Base-by-base conservation (phyloP, 2,888 invertebrate species). In the Heteromyza rotundicornis region DNA sequence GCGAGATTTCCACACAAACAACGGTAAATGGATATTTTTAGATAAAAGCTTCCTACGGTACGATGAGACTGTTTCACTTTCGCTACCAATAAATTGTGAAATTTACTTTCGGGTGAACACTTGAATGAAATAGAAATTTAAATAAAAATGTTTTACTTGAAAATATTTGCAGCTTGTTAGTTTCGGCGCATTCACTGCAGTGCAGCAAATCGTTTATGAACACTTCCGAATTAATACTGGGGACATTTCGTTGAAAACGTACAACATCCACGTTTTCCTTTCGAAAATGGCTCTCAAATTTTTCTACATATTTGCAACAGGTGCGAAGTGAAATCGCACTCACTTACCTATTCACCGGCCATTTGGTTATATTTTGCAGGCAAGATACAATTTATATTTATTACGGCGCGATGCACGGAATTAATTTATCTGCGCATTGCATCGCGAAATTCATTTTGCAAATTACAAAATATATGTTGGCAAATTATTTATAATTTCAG, bases 381-480 rank as follows among this genome's bases (percentile, higher is more conserved):
- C 5, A 52, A 17, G 60, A 60, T 57, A 62, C n/a, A 58, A 49
- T 53, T 53, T 58, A 57, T 57, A 57, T 62, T 62, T 57, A 53
- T 62, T 58, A 57, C 54, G 7, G 49, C 57, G 57, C 44, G 40
- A 27, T 50, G 23, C 58, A 62, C 58, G 57, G 3, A 62, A 53
- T 57, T 58, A 58, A 62, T 57, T 49, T 58, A 62, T 62, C 53
- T 57, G 50, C 32, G 53, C 53, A 17, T 52, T 57, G 36, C 16
- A 27, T 19, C 20, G 23, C 47, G 55, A 57, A 56, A 56, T 60
- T 35, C 53, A 49, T 59, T 59, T 59, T 32, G 49, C 32, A 60
- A 60, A 60, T 60, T 53, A 53, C 49, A 62, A 23, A 62, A 62
- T 62, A 49, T 57, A 62, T 62, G 53, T 51, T 47, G 35, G 55